Base-by-base conservation (phyloP, 2,888 invertebrate genomes). In the Lycia hirtaria region DNA sequence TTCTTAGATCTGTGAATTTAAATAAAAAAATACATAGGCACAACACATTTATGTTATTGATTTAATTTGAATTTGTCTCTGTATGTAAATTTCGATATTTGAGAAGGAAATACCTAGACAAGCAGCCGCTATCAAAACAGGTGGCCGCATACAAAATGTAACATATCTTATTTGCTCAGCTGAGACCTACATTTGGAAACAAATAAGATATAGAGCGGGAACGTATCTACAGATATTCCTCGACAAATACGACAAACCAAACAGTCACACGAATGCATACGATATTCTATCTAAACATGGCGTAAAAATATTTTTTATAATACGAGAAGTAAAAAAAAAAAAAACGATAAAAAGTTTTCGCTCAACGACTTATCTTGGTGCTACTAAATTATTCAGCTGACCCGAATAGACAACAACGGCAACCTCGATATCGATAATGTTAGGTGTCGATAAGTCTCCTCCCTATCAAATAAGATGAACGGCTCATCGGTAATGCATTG, bases 111-210 rank as follows among this genome's bases (percentile, higher is more conserved):
- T 7, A 1, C n/a, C n/a, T n/a, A 37, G 10, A 19, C 37, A 4
- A 7, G 10, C 19, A 20, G 20, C 19, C 26, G 26, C 17, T 43
- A 3, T n/a, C 9, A 5, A 44, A 30, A 22, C 33, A 24, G 7
- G 14, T 33, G 33, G 4, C 15, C 19, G 10, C 10, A 33, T 6
- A 24, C 54, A n/a, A 57, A 28, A 28, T 47, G 52, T 50, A 38
- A 53, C 37, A 17, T 43, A 19, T 54, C 19, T 56, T 75, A 67
- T 78, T 77, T 74, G 66, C 64, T 75, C 81, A 80, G 72, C 71
- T 81, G 78, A 75, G 69, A 73, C 73, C 78, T 74, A 75, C 72
- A 68, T 80, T 65, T 60, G n/a, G 14, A 20, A 12, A 10, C 19
- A 30, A 28, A 40, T 24, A 24, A 14, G 5, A 22, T 14, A 40